Base-by-base conservation (phyloP, 2,888 invertebrate genomes). In the Parascotia fuliginaria region DNA sequence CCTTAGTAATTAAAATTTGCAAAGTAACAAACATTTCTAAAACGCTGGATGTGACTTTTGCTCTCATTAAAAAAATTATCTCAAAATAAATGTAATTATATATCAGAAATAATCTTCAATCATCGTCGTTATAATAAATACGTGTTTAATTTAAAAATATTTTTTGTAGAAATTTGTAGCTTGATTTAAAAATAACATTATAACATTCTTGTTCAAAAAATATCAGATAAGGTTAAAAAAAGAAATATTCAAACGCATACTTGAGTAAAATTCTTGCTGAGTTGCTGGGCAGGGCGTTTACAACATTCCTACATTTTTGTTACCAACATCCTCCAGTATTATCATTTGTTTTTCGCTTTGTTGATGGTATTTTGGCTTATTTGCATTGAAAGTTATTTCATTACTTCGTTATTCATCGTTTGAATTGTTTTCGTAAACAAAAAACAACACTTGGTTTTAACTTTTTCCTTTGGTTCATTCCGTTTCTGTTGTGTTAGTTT, bases 351-450 rank as follows among this genome's bases (percentile, higher is more conserved):
- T 80, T 79, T 77, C 72, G 71, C 75, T 81, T 81, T 84, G 82
- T 78, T 79, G 74, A 76, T 81, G 75, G 79, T 85, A 80, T 84
- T 86, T 80, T 64, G 66, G 77, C 75, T 75, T 75, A 76, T 81
- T 81, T 65, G 68, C 69, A 72, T 79, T 70, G 69, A 65, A 81
- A 83, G 79, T 81, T 84, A 80, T 82, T 84, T 68, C 70, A 73
- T 73, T 77, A 80, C 77, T 81, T 77, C 71, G 75, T 80, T 77
- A 75, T 77, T 75, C 74, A 73, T 73, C 71, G 72, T 72, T 61
- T 47, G 65, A 75, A 83, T 81, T 83, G 78, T 84, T 85, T 81
- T 75, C 66, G 76, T 73, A 75, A 84, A 81, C 83, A 83, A 59
- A 68, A 65, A 75, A 77, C 72, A 70, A 67, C 61, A 68, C 65